phyloP scores from a whole-genome alignment of 1,140 invertebrate genomes.

The Galleria mellonella region DNA sequence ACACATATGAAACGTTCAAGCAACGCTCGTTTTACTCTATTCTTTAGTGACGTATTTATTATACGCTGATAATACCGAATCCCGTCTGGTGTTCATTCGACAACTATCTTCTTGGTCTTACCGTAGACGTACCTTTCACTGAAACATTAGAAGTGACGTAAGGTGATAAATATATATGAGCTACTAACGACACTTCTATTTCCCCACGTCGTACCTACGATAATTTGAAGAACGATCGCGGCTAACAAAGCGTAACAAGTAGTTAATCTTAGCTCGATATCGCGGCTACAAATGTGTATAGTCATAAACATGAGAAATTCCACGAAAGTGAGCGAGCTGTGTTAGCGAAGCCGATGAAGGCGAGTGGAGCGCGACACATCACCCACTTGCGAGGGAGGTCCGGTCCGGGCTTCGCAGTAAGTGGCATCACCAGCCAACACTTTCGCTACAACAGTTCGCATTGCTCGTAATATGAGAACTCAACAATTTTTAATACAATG shows the following conservation, averaged over 20 bases:
- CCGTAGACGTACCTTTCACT: constrained; percentile 6
- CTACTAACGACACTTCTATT: constrained; percentile 1
- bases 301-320: constrained; percentile 29
- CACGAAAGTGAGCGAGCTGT: constrained; percentile 30
- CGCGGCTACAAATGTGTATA: constrained; percentile 17
- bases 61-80: neutral
- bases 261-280: constrained; percentile 14
- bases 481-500: neutral
- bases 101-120: neutral
- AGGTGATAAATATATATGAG: neutral
- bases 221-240: constrained; percentile 5
- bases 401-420: constrained; percentile 19
- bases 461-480: constrained; percentile 5
- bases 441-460: constrained; percentile 29
- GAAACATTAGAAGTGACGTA: constrained; percentile 1
- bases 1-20: too few relatives aligned
- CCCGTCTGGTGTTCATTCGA: neutral
- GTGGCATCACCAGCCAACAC: constrained; percentile 19
- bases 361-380: constrained; percentile 48
- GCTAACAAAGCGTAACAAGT: constrained; percentile 15
- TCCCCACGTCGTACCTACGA: constrained; percentile 1
- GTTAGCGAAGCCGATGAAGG: constrained; percentile 7
- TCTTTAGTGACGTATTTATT: too few relatives aligned
- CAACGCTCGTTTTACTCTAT: too few relatives aligned
- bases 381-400: constrained; percentile 39